phyloP scores from a whole-genome alignment of 2,113 vertebrate genomes.

The Baryphthengus martii region DNA sequence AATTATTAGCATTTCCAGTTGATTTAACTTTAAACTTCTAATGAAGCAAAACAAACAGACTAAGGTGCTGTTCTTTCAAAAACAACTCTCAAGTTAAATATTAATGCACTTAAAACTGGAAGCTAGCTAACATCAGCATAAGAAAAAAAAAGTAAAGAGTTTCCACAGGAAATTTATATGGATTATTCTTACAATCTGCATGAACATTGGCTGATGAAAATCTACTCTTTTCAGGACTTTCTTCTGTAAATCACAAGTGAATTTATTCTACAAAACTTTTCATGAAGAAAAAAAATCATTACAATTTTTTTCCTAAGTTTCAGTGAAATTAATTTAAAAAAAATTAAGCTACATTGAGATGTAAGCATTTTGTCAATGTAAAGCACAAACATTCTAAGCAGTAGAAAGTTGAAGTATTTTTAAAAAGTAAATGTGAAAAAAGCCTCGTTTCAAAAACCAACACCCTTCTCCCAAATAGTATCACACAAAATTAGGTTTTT shows the following conservation, averaged over 20 bases:
- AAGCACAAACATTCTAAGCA: background rate
- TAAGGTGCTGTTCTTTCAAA: slow-evolving; percentile 10
- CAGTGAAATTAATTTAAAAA: background rate
- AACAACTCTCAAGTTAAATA: slow-evolving; percentile 49
- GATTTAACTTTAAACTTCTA: slow-evolving; percentile 41
- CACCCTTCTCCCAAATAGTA: background rate
- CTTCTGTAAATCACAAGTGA: background rate
- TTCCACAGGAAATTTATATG: background rate
- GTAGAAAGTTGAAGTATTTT: background rate
- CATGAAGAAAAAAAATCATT: background rate
- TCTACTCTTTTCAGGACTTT: background rate
- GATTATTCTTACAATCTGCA: background rate
- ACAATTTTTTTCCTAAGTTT: background rate
- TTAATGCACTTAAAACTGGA: slow-evolving; percentile 7
- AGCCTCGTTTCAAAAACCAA: background rate
- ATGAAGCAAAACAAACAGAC: slow-evolving; percentile 46
- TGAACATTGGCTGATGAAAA: background rate
- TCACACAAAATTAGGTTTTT: background rate
- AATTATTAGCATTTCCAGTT: slow-evolving; percentile 40
- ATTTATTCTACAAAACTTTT: background rate
- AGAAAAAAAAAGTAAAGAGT: background rate
- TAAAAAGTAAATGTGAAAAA: background rate
- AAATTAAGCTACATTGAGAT: background rate
- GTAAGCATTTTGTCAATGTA: background rate
- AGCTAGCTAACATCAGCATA: background rate